Evolutionary conservation across 2,888 invertebrate species (phyloP), one percentile per base, ranked within the genome.

Genomic region (Leptarthrus brevirostris): DNA sequence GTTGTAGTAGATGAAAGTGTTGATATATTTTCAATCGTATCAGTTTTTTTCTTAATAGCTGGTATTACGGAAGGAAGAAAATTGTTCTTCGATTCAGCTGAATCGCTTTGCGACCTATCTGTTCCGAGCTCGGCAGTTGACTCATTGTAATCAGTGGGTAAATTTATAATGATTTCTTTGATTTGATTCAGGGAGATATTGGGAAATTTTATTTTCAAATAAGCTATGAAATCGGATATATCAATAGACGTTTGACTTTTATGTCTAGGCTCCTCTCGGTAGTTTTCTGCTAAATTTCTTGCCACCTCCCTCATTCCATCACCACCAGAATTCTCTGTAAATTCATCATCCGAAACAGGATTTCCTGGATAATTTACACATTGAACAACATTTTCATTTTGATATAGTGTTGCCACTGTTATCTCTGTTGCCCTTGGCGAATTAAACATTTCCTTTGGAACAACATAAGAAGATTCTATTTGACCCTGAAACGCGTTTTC

Each of bases 81-180:
- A 10, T 36, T 20, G 12, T 5, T 18, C 36, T 34, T 49, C 4
- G 49, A 20, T 3, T 3, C 14, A 54, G 52, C 3, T 40, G 40
- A 12, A 3, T 40, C n/a, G 40, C n/a, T 3, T 3, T 12, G 12
- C 2, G 73, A 47, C 8, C 53, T 14, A 10, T 40, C 10, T 0
- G 40, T 40, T 10, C 16, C 36, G 3, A 66, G 30, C 47, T 64
- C 72, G 14, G 1, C 66, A 12, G 54, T 49, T 3, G 3, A 1
- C 1, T 64, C 34, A 1, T 30, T 14, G 10, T 47, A 40, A 16
- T 74, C 72, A 4, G 14, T 20, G 4, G 74, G 72, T 0, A 74
- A 24, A 12, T 49, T 72, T 12, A 66, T n/a, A 18, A 74, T 54
- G 14, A 74, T 72, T 8, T 72, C 30, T 52, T 74, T 74, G n/a